These are phyloP conservation scores for Theocolax elegans DNA, from an alignment of 1,140 invertebrate genomes.

Conservation along the genomic window DNA sequence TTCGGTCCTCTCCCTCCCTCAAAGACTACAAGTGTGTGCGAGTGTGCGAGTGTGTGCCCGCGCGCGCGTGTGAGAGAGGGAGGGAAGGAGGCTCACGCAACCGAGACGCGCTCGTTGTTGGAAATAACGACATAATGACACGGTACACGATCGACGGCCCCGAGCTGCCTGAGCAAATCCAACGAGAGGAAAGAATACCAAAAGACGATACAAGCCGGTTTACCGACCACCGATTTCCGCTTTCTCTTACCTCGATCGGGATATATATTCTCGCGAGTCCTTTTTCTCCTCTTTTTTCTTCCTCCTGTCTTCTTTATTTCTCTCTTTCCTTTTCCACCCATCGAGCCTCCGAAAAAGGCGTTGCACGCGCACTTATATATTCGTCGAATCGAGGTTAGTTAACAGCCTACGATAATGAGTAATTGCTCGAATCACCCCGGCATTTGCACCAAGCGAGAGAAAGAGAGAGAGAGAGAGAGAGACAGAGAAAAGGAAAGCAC, in stretches of 20 bases:
- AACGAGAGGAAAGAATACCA: not conserved
- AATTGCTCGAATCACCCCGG: constrained; percentile 17
- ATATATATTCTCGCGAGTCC: no score
- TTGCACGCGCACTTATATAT: not conserved
- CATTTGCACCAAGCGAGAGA: not conserved
- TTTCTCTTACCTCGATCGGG: no score
- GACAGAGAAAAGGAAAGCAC: no score
- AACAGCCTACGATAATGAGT: constrained; percentile 1
- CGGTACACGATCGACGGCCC: constrained; percentile 59
- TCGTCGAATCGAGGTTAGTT: constrained; percentile 21
- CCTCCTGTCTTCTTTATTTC: constrained; percentile 8
- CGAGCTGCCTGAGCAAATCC: constrained; percentile 49
- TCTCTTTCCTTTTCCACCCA: not conserved
- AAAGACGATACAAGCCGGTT: constrained; percentile 28
- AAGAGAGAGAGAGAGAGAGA: no score
- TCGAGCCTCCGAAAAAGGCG: not conserved
- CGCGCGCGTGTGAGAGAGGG: not conserved
- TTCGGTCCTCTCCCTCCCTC: no score
- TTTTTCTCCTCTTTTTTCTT: no score
- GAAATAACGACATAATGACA: constrained; percentile 68
- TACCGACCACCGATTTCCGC: constrained; percentile 37
- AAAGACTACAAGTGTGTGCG: no score
- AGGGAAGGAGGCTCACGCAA: not conserved
- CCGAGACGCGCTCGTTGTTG: constrained; percentile 65
- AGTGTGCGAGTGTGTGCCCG: not conserved